Evolutionary conservation across 1,140 invertebrate genomes (phyloP).

Genomic region (Antheraea mylitta): DNA sequence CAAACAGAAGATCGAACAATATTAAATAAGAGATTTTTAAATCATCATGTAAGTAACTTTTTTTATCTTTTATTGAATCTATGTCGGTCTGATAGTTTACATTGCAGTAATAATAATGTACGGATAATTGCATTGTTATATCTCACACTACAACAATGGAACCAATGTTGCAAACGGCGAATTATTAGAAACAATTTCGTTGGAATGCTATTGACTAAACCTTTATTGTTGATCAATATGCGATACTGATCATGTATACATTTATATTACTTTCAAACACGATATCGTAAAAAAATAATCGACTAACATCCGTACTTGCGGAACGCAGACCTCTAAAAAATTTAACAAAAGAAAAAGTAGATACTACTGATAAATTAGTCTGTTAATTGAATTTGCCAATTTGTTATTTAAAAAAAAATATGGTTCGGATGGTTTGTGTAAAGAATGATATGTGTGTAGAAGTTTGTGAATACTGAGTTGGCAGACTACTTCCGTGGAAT

Average conservation of each 20-base stretch:
- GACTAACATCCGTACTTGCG: neutral
- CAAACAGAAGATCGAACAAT: too few relatives aligned
- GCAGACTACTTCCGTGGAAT: too few relatives aligned
- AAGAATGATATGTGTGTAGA: too few relatives aligned
- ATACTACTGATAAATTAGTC: too few relatives aligned
- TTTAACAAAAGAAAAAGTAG: too few relatives aligned
- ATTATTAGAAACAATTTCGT: conserved; percentile 30
- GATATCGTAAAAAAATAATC: conserved; percentile 11
- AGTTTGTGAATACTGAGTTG: too few relatives aligned
- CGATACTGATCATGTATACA: conserved; percentile 24
- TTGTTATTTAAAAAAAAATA: too few relatives aligned
- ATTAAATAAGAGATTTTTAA: too few relatives aligned
- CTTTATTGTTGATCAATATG: conserved; percentile 25
- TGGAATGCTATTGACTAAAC: conserved; percentile 22
- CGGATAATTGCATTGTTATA: conserved; percentile 32
- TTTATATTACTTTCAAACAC: conserved; percentile 26
- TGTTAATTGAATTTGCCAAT: too few relatives aligned
- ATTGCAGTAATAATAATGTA: conserved; percentile 24
- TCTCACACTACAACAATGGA: conserved; percentile 19
- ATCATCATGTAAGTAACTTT: neutral
- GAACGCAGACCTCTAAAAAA: neutral
- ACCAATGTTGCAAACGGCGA: conserved; percentile 25
- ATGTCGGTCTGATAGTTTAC: conserved; percentile 22
- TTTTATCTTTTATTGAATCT: conserved; percentile 23
- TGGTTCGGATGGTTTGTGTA: too few relatives aligned